These are phyloP conservation scores for Heterodera carotae DNA, from an alignment of 1,140 invertebrate genomes.

Conservation along the genomic window DNA sequence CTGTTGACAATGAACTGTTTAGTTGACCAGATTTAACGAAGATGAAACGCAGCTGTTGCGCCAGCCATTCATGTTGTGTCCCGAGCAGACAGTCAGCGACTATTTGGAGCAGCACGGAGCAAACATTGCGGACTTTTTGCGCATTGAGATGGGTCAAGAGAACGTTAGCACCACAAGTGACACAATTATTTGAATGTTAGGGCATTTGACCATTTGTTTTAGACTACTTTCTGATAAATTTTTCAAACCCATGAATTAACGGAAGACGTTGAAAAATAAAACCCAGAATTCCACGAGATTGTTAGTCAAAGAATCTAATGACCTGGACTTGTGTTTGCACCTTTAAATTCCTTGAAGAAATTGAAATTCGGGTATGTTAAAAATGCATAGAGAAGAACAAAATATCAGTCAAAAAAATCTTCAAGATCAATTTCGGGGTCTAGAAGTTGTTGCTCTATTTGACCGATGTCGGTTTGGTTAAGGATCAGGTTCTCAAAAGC, in stretches of 20 bases:
- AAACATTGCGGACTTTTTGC: constrained; percentile 54
- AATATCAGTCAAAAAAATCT: constrained; percentile 44
- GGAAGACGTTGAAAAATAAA: too few species aligned
- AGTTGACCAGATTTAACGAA: constrained; percentile 53
- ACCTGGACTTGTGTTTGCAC: too few species aligned
- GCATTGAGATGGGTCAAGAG: constrained; percentile 50
- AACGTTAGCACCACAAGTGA: not conserved
- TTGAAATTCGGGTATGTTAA: too few species aligned
- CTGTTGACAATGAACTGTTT: too few species aligned
- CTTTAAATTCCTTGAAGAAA: too few species aligned
- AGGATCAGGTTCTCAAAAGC: constrained; percentile 41
- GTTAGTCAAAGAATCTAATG: too few species aligned
- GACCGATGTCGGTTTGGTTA: constrained; percentile 39
- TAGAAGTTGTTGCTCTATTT: constrained; percentile 42
- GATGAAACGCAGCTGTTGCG: constrained; percentile 59
- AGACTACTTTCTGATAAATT: not conserved
- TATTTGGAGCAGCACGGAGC: constrained; percentile 58
- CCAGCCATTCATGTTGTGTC: constrained; percentile 63
- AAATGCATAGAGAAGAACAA: too few species aligned
- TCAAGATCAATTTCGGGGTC: constrained; percentile 41
- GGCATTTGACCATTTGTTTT: not conserved
- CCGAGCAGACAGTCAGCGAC: constrained; percentile 55
- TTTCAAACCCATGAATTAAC: too few species aligned
- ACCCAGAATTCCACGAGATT: too few species aligned
- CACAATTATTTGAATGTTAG: not conserved